phyloP scores from a whole-genome alignment of 1,140 invertebrate species.

The Hyles euphorbiae region DNA sequence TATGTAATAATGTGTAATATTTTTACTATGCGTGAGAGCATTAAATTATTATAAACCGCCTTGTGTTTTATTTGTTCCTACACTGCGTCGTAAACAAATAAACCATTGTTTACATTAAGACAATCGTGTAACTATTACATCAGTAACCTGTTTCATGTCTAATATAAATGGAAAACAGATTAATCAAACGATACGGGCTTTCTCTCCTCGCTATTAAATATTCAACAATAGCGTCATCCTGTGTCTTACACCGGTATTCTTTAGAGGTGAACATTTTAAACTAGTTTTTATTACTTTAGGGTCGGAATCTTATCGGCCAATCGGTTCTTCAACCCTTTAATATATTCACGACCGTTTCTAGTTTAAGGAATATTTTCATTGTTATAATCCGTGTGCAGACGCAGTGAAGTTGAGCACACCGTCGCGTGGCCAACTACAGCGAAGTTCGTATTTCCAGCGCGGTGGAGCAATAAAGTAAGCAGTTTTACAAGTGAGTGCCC shows the following conservation, averaged over 20 bases:
- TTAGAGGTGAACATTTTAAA: constrained; percentile 40
- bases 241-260: constrained; percentile 47
- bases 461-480: constrained; percentile 43
- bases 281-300: constrained; percentile 58
- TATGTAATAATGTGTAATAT: no score
- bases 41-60: background rate
- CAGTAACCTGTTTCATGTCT: constrained; percentile 51
- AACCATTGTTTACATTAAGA: no score
- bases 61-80: background rate
- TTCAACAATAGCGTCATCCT: constrained; percentile 56
- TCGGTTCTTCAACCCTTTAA: constrained; percentile 62
- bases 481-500: constrained; percentile 43
- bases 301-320: constrained; percentile 54
- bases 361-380: constrained; percentile 37
- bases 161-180: constrained; percentile 62
- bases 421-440: constrained; percentile 23
- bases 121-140: constrained; percentile 39
- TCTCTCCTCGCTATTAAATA: constrained; percentile 53
- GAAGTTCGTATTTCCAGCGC: constrained; percentile 34
- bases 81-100: no score
- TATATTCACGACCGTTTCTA: constrained; percentile 44
- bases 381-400: constrained; percentile 27
- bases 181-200: constrained; percentile 62
- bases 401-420: constrained; percentile 25
- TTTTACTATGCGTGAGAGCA: no score